Base-by-base conservation (phyloP, 2,888 invertebrate genomes). In the Clistopyga incitator region DNA sequence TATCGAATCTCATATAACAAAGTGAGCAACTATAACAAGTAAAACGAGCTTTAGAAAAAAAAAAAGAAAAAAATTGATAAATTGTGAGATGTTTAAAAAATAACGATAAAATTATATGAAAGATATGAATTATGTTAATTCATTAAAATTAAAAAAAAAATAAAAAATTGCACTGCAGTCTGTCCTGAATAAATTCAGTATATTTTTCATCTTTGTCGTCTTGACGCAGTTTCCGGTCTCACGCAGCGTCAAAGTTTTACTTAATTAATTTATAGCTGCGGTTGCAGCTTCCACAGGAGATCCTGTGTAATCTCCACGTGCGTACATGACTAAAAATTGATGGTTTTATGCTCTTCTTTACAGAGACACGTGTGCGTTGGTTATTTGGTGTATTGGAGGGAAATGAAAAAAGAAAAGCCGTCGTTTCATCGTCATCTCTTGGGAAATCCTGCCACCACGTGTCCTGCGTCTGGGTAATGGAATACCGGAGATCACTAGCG, bases 341-440 rank as follows among this genome's bases (percentile, higher is more conserved):
- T 61, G 18, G 10, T 18, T 38, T 34, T 2, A n/a, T 4, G 29
- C 1, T 3, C 59, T 13, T 59, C 59, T 59, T 25, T 3, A 38
- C 20, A 38, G 13, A 45, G 20, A 23, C 50, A 72, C 47, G 59
- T 52, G 67, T 68, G 47, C 47, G 10, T 29, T 29, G 29, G 8
- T 18, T 2, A 61, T 18, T 50, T 50, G 13, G 56, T 23, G 45
- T 34, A 71, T 81, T 23, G 76, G 59, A 59, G 47, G 65, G 56
- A 81, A 65, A 81, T n/a, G 6, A 18, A 42, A 64, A 20, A 64
- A 25, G 42, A 64, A 64, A 64, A 42, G 42, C 6, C 38, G 45
- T 45, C 20, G 45, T 65, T 45, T 65, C 65, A 45, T 65, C 65
- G 65, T 65, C 45, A 65, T 65, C 65, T 34, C 15, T 1, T n/a